Evolutionary conservation across 92 coral and sea anemone species (phyloP), one percentile per base, ranked within the genome.

Genomic region (Porites divaricata): DNA sequence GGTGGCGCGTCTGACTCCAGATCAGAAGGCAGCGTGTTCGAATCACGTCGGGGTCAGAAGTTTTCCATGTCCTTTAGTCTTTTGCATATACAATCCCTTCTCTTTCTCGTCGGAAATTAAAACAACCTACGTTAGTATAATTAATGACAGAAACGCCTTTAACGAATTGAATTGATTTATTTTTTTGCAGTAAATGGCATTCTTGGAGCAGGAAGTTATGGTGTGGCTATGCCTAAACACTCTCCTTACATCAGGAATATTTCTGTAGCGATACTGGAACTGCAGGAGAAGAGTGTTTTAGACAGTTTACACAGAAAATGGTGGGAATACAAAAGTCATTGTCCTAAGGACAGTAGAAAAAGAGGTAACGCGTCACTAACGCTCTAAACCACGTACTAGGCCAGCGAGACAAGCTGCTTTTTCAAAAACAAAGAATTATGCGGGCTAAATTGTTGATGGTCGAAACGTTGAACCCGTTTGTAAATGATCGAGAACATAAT

Each of bases 261-360:
- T n/a, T 88, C 92, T 19, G 82, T 91, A 1, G 95, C 95, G 19
- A 78, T 91, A 41, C 78, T 91, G 17, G 76, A 57, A 19, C 83
- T 91, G 45, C 95, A 86, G 41, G 95, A 91, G 56, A 77, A 79
- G 14, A 91, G 92, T 11, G 89, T 80, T 9, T 65, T 91, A 76
- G 89, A 85, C 75, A 61, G 74, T 4, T 79, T 91, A 21, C 73
- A 89, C 80, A 67, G 92, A 67, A 91, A 91, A 81, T 91, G 92
- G 95, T 91, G 95, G 95, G 92, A 91, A 17, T 76, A 81, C 72
- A 77, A 82, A 25, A 85, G 92, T 25, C 95, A 91, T 24, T 91
- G 92, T 63, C 88, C 88, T 14, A 81, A 91, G 63, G 90, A 85
- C 51, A 78, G 85, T 19, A 59, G 22, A 41, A 54, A 88, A 77